Percentiles rank a stretch among this genome's conserved stretches.
Evolutionary conservation across 2,888 invertebrate genomes (phyloP).

Genomic region (Aradus depressus): DNA sequence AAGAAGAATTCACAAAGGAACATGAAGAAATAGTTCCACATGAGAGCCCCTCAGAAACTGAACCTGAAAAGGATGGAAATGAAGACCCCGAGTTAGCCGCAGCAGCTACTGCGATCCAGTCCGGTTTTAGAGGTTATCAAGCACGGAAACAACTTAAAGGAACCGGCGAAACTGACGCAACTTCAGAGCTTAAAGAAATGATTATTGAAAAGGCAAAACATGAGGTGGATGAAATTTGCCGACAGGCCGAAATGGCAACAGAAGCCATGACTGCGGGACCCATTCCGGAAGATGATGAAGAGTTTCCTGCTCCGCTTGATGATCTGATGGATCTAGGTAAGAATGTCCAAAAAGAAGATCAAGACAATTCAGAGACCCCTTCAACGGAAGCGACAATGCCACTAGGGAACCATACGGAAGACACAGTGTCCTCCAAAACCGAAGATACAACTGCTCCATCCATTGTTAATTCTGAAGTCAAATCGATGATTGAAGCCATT

Average conservation of each 20-base stretch:
- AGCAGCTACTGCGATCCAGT: conserved; percentile 46
- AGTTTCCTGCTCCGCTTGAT: conserved; percentile 24
- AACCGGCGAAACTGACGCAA: conserved; percentile 19
- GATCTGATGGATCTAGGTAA: conserved; percentile 9
- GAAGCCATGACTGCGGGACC: conserved; percentile 26
- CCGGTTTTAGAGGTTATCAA: conserved; percentile 44
- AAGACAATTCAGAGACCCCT: conserved; percentile 9
- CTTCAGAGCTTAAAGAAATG: conserved; percentile 14
- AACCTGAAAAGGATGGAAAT: not conserved
- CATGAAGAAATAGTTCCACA: not conserved
- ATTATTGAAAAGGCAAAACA: conserved; percentile 29
- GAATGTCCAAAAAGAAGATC: conserved; percentile 7
- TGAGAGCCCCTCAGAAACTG: not conserved
- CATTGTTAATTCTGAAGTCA: conserved; percentile 10
- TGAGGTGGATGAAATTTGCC: conserved; percentile 30
- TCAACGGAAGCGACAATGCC: conserved; percentile 11
- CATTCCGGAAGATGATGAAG: conserved; percentile 4
- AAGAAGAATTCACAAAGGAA: not conserved
- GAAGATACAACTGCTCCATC: conserved; percentile 16
- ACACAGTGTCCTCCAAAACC: conserved; percentile 11
- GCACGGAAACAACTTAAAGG: conserved; percentile 25
- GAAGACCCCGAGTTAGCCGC: conserved; percentile 11
- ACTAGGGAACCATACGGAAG: not conserved
- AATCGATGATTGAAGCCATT: too few species aligned
- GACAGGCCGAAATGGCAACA: conserved; percentile 30